These are phyloP conservation scores for Galerucella calmariensis DNA, from an alignment of 2,888 invertebrate genomes.

Conservation along the genomic window DNA sequence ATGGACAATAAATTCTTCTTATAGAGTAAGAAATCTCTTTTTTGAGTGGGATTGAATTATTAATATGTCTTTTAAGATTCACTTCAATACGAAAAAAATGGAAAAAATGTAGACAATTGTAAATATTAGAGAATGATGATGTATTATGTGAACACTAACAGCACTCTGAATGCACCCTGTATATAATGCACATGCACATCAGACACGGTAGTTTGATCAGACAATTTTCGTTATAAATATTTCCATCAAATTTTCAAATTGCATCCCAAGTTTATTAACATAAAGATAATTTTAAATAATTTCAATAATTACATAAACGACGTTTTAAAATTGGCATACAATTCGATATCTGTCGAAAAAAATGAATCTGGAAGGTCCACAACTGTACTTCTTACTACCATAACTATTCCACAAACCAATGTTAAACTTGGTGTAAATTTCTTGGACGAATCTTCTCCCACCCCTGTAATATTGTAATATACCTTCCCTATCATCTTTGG, in stretches of 20 bases:
- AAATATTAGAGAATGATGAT: slow-evolving; percentile 46
- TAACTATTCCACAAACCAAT: too few species aligned
- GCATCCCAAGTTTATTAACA: neutral
- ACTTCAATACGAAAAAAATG: slow-evolving; percentile 31
- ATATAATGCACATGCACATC: slow-evolving; percentile 54
- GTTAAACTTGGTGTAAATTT: too few species aligned
- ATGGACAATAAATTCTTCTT: slow-evolving; percentile 44
- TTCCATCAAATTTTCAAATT: neutral
- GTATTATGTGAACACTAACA: slow-evolving; percentile 46
- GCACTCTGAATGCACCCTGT: slow-evolving; percentile 53
- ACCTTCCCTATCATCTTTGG: too few species aligned
- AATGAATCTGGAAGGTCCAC: too few species aligned
- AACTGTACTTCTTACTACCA: too few species aligned
- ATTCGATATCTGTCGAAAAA: too few species aligned
- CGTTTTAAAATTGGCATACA: neutral
- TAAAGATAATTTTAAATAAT: neutral
- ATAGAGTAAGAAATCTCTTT: slow-evolving; percentile 49
- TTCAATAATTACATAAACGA: neutral
- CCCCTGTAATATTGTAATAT: too few species aligned
- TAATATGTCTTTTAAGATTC: slow-evolving; percentile 20
- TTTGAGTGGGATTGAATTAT: slow-evolving; percentile 36
- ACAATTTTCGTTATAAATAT: slow-evolving; percentile 19
- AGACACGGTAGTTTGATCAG: slow-evolving; percentile 45
- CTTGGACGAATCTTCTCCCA: too few species aligned
- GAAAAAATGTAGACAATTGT: slow-evolving; percentile 41